Evolutionary conservation across 1,140 invertebrate genomes (phyloP).

Genomic region (Diorhabda elongata): DNA sequence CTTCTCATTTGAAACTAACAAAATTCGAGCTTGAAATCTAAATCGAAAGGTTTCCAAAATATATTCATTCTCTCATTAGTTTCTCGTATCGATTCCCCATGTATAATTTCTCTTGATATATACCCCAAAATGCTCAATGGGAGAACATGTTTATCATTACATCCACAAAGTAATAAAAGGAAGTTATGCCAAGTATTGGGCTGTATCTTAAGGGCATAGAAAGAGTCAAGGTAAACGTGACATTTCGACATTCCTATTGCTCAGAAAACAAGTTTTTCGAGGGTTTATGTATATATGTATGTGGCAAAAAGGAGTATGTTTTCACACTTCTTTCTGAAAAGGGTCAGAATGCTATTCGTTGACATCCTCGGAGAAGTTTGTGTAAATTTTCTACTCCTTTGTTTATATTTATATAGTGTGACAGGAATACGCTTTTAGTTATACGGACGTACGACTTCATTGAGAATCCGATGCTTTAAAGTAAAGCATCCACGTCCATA

Average conservation of each 20-base stretch:
- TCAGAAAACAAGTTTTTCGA: background rate
- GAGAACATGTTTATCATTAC: too few species aligned
- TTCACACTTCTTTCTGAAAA: background rate
- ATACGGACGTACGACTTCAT: background rate
- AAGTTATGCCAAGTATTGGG: background rate
- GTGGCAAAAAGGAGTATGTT: background rate
- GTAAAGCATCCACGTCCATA: too few species aligned
- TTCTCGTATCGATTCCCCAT: too few species aligned
- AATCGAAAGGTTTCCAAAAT: too few species aligned
- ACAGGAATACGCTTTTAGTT: conserved; percentile 1
- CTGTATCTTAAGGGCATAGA: background rate
- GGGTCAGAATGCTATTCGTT: background rate
- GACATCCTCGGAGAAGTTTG: background rate
- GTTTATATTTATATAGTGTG: background rate
- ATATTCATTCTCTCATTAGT: too few species aligned
- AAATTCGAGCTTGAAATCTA: too few species aligned
- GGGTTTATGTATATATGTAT: background rate
- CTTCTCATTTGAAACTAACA: too few species aligned
- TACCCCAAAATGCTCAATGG: too few species aligned
- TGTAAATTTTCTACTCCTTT: background rate
- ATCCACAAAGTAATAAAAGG: background rate
- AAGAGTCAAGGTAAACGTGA: background rate
- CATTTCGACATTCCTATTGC: background rate
- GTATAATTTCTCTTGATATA: too few species aligned
- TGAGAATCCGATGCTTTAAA: too few species aligned